Conservation (phyloP, 2,113 vertebrate species). For the Rhinopomastus cyanomelas region DNA sequence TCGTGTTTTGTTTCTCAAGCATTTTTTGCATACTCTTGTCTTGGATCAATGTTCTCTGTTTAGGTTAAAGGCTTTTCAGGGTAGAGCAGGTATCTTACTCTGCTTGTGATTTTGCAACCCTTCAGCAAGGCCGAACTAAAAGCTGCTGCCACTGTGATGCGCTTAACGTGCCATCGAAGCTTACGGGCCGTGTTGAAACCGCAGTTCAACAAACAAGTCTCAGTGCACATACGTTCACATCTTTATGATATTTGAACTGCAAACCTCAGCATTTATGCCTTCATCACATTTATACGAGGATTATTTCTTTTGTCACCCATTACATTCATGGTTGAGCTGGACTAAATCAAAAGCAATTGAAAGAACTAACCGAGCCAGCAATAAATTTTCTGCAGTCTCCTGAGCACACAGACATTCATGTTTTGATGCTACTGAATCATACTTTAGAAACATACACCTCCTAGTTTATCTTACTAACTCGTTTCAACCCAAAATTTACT, state of each 20-base stretch:
- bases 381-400: neutral
- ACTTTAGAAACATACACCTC: neutral
- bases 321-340: neutral
- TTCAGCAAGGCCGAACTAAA: neutral
- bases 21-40: neutral
- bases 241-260: neutral
- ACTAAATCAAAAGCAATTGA: neutral
- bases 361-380: neutral
- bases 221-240: neutral
- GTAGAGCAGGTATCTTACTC: neutral
- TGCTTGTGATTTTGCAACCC: neutral
- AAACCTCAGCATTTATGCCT: neutral
- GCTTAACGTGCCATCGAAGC: neutral
- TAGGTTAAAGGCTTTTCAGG: neutral
- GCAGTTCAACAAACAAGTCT: neutral
- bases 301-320: neutral
- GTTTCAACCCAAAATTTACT: neutral
- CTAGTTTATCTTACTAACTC: neutral
- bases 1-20: neutral
- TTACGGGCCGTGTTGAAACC: neutral
- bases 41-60: neutral
- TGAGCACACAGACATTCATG: neutral
- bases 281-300: neutral
- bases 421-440: neutral
- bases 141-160: neutral